Conservation (phyloP, 2,797 vertebrate genomes). For the Capromys pilorides region DNA sequence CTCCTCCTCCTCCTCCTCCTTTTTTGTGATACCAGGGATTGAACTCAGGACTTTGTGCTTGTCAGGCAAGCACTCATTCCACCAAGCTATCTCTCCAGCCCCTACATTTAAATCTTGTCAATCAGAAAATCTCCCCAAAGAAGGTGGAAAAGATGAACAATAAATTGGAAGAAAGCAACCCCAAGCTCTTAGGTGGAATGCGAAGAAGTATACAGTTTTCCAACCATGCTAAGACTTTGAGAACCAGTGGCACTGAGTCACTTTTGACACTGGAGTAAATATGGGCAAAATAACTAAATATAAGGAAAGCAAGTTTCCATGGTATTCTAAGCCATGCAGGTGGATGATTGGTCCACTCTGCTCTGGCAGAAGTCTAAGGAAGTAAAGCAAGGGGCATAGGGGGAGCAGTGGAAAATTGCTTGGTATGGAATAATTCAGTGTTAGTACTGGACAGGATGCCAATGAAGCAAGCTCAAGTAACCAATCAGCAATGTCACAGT, state of each 20-base stretch:
- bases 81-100: too few species aligned
- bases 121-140: not conserved
- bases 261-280: not conserved
- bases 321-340: not conserved
- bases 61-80: too few species aligned
- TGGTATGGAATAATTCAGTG: not conserved
- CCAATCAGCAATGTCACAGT: not conserved
- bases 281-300: not conserved
- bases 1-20: too few species aligned
- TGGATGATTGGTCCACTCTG: not conserved
- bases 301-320: not conserved
- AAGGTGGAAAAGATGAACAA: not conserved
- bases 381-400: not conserved
- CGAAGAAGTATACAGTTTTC: not conserved
- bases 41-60: too few species aligned
- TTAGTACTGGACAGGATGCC: not conserved
- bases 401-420: not conserved
- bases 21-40: too few species aligned
- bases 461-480: not conserved
- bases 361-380: not conserved
- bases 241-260: not conserved
- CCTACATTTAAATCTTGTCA: conserved; percentile 3
- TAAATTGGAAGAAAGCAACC: not conserved
- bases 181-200: not conserved
- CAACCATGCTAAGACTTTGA: not conserved